phyloP scores from a whole-genome alignment of 2,888 invertebrate species.

The Agonopterix alstromeriana region DNA sequence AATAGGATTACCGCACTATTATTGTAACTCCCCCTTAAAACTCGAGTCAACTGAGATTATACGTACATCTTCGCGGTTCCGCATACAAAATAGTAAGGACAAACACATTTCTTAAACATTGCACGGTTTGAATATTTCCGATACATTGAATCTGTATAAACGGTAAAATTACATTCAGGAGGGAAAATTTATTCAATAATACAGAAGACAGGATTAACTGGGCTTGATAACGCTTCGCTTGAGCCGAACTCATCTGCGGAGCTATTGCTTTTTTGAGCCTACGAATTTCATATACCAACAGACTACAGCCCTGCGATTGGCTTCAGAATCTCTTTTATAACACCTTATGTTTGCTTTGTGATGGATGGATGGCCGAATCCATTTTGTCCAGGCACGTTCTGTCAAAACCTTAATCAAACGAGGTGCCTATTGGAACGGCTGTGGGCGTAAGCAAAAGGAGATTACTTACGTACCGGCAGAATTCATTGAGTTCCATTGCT shows the following conservation, averaged over 20 bases:
- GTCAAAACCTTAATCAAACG: conserved; percentile 11
- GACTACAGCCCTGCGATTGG: conserved; percentile 25
- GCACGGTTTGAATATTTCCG: conserved; percentile 40
- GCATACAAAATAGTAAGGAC: conserved; percentile 19
- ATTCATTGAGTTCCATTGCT: neutral
- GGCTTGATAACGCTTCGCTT: conserved; percentile 59
- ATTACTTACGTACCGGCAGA: no score
- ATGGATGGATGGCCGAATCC: conserved; percentile 17
- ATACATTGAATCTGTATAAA: conserved; percentile 47
- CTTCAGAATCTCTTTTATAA: conserved; percentile 22
- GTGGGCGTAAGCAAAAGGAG: no score
- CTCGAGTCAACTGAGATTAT: conserved; percentile 16
- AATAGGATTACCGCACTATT: conserved; percentile 21
- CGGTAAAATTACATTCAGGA: conserved; percentile 42
- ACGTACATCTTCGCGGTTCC: conserved; percentile 1
- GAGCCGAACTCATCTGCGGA: conserved; percentile 50
- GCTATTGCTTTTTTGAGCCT: conserved; percentile 53
- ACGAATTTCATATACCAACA: conserved; percentile 40
- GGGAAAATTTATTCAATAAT: conserved; percentile 65
- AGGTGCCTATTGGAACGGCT: no score
- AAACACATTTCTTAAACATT: conserved; percentile 25
- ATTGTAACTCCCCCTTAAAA: conserved; percentile 24
- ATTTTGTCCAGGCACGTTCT: conserved; percentile 19
- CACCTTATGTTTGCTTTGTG: conserved; percentile 20
- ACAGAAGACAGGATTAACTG: conserved; percentile 62